phyloP scores from a whole-genome alignment of 2,888 invertebrate genomes.

The Trachelus stipa region DNA sequence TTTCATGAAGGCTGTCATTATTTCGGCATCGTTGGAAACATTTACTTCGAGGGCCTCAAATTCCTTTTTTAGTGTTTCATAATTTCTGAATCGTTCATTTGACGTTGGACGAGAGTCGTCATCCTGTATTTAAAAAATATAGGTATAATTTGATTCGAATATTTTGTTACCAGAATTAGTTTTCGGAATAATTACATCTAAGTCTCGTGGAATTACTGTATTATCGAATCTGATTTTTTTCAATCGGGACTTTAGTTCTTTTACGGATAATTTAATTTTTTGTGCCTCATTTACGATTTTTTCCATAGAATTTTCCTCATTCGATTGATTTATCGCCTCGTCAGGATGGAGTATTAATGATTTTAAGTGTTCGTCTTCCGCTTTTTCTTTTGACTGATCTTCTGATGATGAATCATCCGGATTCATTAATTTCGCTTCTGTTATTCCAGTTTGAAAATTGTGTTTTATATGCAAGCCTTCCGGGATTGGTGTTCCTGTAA shows the following conservation, averaged over 20 bases:
- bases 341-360: conserved; percentile 55
- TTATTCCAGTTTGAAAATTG: conserved; percentile 79
- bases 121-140: conserved; percentile 42
- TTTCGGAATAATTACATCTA: conserved; percentile 32
- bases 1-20: conserved; percentile 71
- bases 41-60: conserved; percentile 73
- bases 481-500: conserved; percentile 77
- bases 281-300: conserved; percentile 61
- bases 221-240: conserved; percentile 55
- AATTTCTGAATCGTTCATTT: conserved; percentile 70
- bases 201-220: conserved; percentile 32
- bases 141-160: conserved; percentile 5
- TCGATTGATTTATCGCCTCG: conserved; percentile 32
- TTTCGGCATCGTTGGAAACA: conserved; percentile 77
- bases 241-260: conserved; percentile 56
- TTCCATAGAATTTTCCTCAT: conserved; percentile 53
- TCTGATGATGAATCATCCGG: conserved; percentile 48
- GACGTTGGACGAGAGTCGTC: conserved; percentile 58
- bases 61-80: conserved; percentile 76
- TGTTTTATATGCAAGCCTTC: conserved; percentile 80
- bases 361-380: conserved; percentile 32
- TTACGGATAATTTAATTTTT: conserved; percentile 44
- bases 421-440: conserved; percentile 80
- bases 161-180: too few species aligned
- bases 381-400: conserved; percentile 28